These are phyloP conservation scores for Phymorhynchus buccinoides DNA, from an alignment of 1,140 invertebrate species.

Conservation along the genomic window DNA sequence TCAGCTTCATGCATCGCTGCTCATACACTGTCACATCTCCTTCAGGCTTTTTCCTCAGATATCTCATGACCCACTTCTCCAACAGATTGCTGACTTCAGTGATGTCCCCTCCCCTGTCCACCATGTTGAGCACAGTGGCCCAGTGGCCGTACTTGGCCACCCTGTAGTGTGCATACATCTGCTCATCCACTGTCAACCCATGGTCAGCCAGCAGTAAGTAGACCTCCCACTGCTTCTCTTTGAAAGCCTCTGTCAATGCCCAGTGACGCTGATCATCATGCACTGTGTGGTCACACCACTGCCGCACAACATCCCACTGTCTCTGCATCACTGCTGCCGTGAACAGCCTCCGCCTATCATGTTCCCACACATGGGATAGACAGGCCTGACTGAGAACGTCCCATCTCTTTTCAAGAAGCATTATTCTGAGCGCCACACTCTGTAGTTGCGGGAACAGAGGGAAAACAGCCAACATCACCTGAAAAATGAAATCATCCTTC, in stretches of 20 bases:
- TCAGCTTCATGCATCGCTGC: not conserved
- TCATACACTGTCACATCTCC: not conserved
- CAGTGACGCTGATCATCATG: slow-evolving; percentile 5
- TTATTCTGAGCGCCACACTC: not conserved
- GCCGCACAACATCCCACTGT: not conserved
- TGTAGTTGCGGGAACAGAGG: not conserved
- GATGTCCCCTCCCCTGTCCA: slow-evolving; percentile 5
- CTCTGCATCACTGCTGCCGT: slow-evolving; percentile 16
- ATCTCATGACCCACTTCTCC: not conserved
- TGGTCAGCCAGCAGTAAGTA: not conserved
- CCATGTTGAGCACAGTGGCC: not conserved
- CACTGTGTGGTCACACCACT: not conserved
- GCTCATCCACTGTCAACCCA: not conserved
- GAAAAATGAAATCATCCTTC: not conserved
- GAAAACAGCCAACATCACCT: not conserved
- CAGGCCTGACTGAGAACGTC: not conserved
- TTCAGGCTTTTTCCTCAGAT: not conserved
- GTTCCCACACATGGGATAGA: slow-evolving; percentile 9
- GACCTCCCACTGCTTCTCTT: not conserved
- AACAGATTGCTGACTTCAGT: not conserved
- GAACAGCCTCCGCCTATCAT: not conserved
- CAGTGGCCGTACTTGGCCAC: not conserved
- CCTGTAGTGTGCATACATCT: slow-evolving; percentile 6
- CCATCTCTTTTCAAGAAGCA: slow-evolving; percentile 16
- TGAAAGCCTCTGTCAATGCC: not conserved